Base-by-base conservation (phyloP, 2,113 vertebrate species). In the Brachionichthys hirsutus region DNA sequence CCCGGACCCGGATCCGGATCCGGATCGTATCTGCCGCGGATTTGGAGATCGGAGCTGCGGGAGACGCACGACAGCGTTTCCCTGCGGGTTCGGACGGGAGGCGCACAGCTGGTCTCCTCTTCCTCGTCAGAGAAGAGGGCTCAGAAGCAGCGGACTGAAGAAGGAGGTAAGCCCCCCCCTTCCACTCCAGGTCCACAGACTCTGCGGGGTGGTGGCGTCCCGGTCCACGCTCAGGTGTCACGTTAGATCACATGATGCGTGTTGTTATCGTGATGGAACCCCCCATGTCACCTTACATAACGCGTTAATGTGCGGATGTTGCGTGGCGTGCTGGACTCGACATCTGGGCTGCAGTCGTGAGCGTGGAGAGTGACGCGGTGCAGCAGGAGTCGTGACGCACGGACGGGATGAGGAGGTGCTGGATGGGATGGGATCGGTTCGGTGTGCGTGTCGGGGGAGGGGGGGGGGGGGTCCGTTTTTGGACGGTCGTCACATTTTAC, bases 201-300 rank as follows among this genome's bases (percentile, higher is more conserved):
- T 38, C 3, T 60, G 35, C 5, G 14, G 18, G 46, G 17, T 22
- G 12, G 30, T 15, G 35, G 55, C 51, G 46, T 43, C 56, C 18
- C 12, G 24, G 1, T 10, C 14, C 16, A 4, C 15, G 17, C 38
- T 65, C 48, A 55, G 1, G 51, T 17, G 2, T 1, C n/a, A 9
- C 1, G 15, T 15, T 30, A 30, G 24, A 30, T 30, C 24, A 30
- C 24, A 30, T 30, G 24, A 30, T 30, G 4, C 51, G 3, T 8
- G 24, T 20, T 17, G 2, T 9, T 20, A 4, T 19, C 4, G 9
- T 20, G 43, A 46, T 14, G 10, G 35, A 36, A 48, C 47, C 34
- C 41, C 47, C 64, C 64, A 78, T 77, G 77, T 83, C 70, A 75
- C 52, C 78, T 78, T 80, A 74, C 76, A 78, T 80, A 83, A 81